Evolutionary conservation across 2,113 vertebrate species (phyloP).

Genomic region (Bagarius yarrelli): DNA sequence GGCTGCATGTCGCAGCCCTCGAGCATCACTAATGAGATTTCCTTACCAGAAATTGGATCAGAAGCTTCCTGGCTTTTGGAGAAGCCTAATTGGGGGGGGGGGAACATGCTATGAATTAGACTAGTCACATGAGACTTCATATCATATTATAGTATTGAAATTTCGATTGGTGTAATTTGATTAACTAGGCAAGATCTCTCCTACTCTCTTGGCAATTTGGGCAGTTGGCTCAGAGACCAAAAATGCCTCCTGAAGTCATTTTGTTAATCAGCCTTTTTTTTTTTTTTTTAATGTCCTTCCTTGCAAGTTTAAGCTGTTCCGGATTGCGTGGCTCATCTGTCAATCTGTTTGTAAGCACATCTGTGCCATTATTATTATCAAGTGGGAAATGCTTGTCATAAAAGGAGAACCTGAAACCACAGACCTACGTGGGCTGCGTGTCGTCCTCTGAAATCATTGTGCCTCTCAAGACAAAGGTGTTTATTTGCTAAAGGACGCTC

Average conservation of each 20-base stretch:
- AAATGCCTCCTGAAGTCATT: not conserved
- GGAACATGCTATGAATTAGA: not conserved
- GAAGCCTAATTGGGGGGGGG: not conserved
- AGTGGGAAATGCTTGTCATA: not conserved
- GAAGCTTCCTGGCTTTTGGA: not conserved
- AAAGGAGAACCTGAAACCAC: not conserved
- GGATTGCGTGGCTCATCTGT: not conserved
- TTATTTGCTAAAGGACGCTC: slow-evolving; percentile 19
- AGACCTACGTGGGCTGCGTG: not conserved
- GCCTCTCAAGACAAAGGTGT: slow-evolving; percentile 1
- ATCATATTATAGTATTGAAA: not conserved
- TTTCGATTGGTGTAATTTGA: not conserved
- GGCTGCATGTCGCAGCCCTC: not conserved
- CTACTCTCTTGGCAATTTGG: too few species aligned
- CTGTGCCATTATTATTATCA: not conserved
- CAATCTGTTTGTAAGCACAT: not conserved
- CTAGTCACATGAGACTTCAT: not conserved
- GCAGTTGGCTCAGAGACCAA: not conserved
- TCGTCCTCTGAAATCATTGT: not conserved
- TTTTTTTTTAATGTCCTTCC: not conserved
- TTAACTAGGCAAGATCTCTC: too few species aligned
- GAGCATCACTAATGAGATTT: slow-evolving; percentile 24
- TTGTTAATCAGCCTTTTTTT: not conserved
- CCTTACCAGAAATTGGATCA: not conserved
- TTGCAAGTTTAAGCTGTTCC: not conserved